phyloP scores from a whole-genome alignment of 1,140 invertebrate species.

The Heliconius himera region DNA sequence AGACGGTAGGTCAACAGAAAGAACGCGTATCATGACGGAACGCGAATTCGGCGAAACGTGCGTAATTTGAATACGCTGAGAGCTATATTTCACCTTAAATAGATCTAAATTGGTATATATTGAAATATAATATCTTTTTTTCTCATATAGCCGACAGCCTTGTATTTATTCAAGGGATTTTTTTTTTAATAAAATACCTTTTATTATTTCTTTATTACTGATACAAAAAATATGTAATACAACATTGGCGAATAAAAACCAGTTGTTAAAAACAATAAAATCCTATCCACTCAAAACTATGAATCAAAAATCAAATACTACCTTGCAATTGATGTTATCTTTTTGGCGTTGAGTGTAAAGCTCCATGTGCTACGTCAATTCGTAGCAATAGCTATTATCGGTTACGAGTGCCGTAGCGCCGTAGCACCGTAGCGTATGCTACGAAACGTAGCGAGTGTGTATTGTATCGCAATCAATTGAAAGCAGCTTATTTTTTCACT shows the following conservation, averaged over 20 bases:
- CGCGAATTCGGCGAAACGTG: constrained; percentile 33
- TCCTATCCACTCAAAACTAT: neutral
- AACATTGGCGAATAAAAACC: neutral
- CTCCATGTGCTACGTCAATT: constrained; percentile 35
- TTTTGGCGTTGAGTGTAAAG: constrained; percentile 28
- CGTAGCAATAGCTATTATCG: constrained; percentile 32
- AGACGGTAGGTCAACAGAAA: constrained; percentile 46
- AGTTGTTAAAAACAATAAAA: neutral
- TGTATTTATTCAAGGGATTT: neutral
- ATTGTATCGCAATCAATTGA: constrained; percentile 34
- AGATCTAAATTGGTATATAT: constrained; percentile 15
- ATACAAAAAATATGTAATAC: neutral
- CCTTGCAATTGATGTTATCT: constrained; percentile 26
- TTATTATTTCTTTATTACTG: neutral
- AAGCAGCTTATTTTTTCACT: constrained; percentile 24
- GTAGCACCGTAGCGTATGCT: constrained; percentile 15
- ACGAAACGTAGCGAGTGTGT: constrained; percentile 22
- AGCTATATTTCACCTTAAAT: constrained; percentile 20
- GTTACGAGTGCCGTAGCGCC: constrained; percentile 29
- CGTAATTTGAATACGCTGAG: constrained; percentile 34
- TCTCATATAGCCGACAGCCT: neutral
- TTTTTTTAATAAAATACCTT: neutral
- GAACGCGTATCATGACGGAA: constrained; percentile 41
- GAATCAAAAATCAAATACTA: constrained; percentile 24
- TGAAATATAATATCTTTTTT: constrained; percentile 14